Evolutionary conservation across 1,140 invertebrate species (phyloP), one percentile per base, ranked within the genome.

Genomic region (Zaprionus kolodkinae): DNA sequence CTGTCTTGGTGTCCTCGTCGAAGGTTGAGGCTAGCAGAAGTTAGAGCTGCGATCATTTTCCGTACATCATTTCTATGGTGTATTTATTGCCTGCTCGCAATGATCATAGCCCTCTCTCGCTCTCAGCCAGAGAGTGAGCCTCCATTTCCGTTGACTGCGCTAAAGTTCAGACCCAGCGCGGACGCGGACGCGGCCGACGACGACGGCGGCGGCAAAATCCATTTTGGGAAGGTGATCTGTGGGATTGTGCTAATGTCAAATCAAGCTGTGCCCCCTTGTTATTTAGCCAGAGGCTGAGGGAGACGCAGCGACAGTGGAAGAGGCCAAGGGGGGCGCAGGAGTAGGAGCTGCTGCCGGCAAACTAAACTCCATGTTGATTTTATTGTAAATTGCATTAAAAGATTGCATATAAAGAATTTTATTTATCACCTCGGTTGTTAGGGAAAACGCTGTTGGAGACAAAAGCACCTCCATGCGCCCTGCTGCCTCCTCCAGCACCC

Each of bases 231-330:
- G 85, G 85, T 89, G 85, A 89, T 89, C 85, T 89, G 85, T 89
- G 85, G 85, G 85, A 89, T 89, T 89, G 90, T 91, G 90, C 90
- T 91, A 91, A 91, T 91, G 90, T 91, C 90, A 91, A 91, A 91
- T 91, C 90, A 91, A 91, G 90, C 90, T 91, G 90, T 91, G 90
- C 85, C 85, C 85, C 78, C 85, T 90, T 90, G 86, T 89, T 89
- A 89, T 89, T 89, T 89, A 89, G 86, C 76, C 64, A 81, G 21
- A 72, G 80, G 68, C 50, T 79, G 68, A 35, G 13, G n/a, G n/a
- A n/a, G n/a, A n/a, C n/a, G 4, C 13, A 25, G 17, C 2, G 5
- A 2, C 1, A 35, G 59, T 30, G 61, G 59, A 62, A 45, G 63
- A 27, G 25, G 60, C 63, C 36, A 4, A 4, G 25, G 59, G 59